Evolutionary conservation across 2,113 vertebrate species (phyloP).

Genomic region (Zosterops hypoxanthus): DNA sequence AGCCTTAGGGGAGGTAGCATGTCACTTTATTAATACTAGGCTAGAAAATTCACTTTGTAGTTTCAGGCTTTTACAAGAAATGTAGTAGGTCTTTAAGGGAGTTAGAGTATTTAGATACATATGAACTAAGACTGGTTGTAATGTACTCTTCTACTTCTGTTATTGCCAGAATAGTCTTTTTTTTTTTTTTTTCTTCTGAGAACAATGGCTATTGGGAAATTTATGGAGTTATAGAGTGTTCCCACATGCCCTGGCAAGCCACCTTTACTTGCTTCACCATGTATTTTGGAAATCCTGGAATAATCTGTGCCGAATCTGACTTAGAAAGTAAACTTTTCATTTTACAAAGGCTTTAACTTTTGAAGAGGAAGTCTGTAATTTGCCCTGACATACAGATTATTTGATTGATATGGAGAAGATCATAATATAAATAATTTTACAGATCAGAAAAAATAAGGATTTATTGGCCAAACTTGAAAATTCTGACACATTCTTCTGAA

Average conservation of each 20-base stretch:
- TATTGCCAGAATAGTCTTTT: not conserved
- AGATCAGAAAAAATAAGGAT: not conserved
- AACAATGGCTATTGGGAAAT: not conserved
- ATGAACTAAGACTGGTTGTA: not conserved
- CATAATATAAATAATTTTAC: not conserved
- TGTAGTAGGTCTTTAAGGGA: not conserved
- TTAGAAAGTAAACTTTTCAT: not conserved
- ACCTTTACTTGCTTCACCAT: not conserved
- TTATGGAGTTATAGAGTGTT: not conserved
- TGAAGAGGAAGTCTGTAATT: not conserved
- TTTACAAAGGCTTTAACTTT: not conserved
- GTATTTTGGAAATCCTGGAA: not conserved
- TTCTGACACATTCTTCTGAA: not conserved
- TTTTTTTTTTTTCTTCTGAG: not conserved
- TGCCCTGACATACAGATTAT: not conserved
- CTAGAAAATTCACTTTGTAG: not conserved
- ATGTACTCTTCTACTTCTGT: not conserved
- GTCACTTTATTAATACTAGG: not conserved
- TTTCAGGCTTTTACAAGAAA: not conserved
- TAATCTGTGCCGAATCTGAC: not conserved
- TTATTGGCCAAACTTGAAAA: not conserved
- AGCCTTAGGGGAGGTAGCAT: not conserved
- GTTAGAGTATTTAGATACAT: not conserved
- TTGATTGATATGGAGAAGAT: not conserved
- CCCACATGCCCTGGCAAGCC: not conserved